phyloP scores from a whole-genome alignment of 2,888 invertebrate genomes.

The Laothoe populi region DNA sequence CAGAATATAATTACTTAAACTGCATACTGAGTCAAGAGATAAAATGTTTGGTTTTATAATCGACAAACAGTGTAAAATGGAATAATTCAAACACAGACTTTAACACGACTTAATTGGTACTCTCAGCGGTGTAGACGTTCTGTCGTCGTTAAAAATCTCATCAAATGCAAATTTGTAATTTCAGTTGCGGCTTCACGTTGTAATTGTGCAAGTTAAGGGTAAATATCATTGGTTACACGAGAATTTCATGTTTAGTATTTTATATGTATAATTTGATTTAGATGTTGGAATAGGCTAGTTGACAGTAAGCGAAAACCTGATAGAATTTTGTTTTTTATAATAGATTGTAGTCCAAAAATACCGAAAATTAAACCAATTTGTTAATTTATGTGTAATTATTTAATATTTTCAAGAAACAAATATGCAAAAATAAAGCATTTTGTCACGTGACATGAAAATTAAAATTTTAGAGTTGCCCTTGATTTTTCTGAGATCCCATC shows the following conservation, averaged over 20 bases:
- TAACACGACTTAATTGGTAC: slow-evolving; percentile 12
- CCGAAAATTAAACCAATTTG: too few relatives aligned
- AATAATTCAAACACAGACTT: slow-evolving; percentile 8
- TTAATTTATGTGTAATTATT: too few relatives aligned
- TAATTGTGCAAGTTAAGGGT: slow-evolving; percentile 6
- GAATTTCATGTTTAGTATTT: not conserved
- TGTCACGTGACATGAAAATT: too few relatives aligned
- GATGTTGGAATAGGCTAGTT: too few relatives aligned
- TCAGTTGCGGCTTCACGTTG: slow-evolving; percentile 19
- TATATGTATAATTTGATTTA: not conserved
- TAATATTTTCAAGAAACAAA: too few relatives aligned
- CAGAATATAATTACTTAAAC: too few relatives aligned
- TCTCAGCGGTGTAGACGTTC: slow-evolving; percentile 17
- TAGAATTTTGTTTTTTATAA: too few relatives aligned
- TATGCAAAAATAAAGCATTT: too few relatives aligned
- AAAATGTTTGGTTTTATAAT: not conserved
- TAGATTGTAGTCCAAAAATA: too few relatives aligned
- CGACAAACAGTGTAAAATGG: not conserved
- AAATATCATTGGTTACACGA: not conserved
- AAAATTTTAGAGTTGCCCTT: too few relatives aligned
- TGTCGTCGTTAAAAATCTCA: slow-evolving; percentile 36
- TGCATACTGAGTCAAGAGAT: not conserved
- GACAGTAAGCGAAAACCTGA: too few relatives aligned
- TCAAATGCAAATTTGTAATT: slow-evolving; percentile 27
- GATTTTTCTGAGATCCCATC: too few relatives aligned